Evolutionary conservation across 2,888 invertebrate species (phyloP), one percentile per base, ranked within the genome.

Genomic region (Plemyria rubiginata): DNA sequence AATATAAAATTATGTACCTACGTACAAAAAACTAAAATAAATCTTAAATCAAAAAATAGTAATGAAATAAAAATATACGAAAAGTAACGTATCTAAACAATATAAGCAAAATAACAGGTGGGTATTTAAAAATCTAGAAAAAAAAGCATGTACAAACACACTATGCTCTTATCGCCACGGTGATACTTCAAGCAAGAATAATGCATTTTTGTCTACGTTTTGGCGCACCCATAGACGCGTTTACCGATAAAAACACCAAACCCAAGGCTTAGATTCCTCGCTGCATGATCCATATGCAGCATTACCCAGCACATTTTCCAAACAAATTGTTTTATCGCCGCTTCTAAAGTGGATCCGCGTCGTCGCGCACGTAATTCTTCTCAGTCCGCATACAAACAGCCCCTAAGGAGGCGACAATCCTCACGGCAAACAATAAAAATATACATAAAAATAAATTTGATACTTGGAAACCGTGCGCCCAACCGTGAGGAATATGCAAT

Each of bases 361-460:
- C 77, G 77, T 81, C 81, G 84, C 84, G 81, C 82, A 84, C 86
- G 90, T 90, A 88, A 89, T 86, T 86, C 86, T 86, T 87, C 87
- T 82, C 87, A 80, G 86, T 82, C 87, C 85, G 90, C 90, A 90
- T 90, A 90, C 88, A 91, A 90, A 90, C 88, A 86, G 87, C 85
- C 86, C 84, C 86, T 86, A 87, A 89, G 87, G 86, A 89, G 87
- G 86, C 86, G 88, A 88, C 88, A 90, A 90, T 90, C 87, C 87
- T 83, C 83, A 84, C 85, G 84, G 84, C 88, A 87, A 88, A 88
- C 90, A 89, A 90, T 90, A 90, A 91, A 89, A 88, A 86, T 88
- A 87, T 87, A 88, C 86, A 88, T 90, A 89, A 89, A 89, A 89
- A 88, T 90, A 89, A 87, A 90, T 90, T 88, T 88, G 88, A 86